Base-by-base conservation (phyloP, 2,113 vertebrate genomes). In the Rynchops niger region DNA sequence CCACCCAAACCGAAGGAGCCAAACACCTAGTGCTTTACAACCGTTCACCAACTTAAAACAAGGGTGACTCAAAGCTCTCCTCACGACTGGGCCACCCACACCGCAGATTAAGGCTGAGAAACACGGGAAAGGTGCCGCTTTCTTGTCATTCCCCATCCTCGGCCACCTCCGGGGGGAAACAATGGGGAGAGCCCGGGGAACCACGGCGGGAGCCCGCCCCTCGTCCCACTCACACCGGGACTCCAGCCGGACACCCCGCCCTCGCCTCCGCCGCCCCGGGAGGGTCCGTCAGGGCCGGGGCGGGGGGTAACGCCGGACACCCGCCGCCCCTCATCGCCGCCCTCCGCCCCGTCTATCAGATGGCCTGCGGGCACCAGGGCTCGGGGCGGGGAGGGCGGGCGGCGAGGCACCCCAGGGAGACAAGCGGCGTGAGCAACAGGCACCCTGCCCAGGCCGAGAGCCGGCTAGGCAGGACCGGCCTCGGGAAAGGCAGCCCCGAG, bases 351-450 rank as follows among this genome's bases (percentile, higher is more conserved):
- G 42, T 12, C 55, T 22, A n/a, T n/a, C 72, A 53, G 12, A 9
- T 26, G 7, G 61, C 49, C 52, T 16, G 23, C 2, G 22, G 20
- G 13, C 32, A n/a, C 32, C 34, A 29, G 11, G 22, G 34, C 7
- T 18, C 29, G 55, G 55, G 29, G 11, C 5, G 40, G 40, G 22
- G 32, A 12, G 34, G 53, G 20, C 32, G 16, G 25, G 14, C 40
- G n/a, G 29, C 12, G 21, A 50, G 66, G 13, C 73, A 18, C 9
- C 49, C 43, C n/a, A 11, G 14, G 40, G 61, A 26, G 36, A 21
- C 4, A n/a, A 15, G 50, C 70, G 49, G 78, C 38, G 16, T 47
- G 38, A 82, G 92, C 92, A 95, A 95, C 90, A 95, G 94, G 93
- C 90, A 30, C 66, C 55, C 67, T 5, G 59, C 86, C 19, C 21